Evolutionary conservation across 2,888 invertebrate species (phyloP).

Genomic region (Incurvaria masculella): DNA sequence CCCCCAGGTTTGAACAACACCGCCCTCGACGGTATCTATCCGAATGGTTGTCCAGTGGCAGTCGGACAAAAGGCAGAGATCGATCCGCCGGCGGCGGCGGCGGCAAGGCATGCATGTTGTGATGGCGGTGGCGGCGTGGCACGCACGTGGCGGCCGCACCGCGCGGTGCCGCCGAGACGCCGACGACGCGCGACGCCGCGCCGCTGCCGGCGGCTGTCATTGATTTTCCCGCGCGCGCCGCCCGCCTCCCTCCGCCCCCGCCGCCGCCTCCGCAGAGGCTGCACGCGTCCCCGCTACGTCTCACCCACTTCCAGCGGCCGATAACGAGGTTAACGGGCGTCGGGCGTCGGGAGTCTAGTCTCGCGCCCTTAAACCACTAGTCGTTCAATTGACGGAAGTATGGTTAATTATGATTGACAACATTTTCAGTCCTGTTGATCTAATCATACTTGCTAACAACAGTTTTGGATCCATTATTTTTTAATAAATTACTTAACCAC

Average conservation of each 20-base stretch:
- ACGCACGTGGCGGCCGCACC: slow-evolving; percentile 53
- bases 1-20: too few species aligned
- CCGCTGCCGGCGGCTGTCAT: slow-evolving; percentile 46
- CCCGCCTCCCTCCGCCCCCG: slow-evolving; percentile 20
- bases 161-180: slow-evolving; percentile 49
- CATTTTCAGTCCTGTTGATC: too few species aligned
- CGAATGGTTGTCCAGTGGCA: too few species aligned
- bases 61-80: slow-evolving; percentile 10
- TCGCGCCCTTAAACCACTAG: too few species aligned
- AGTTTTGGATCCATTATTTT: too few species aligned
- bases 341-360: slow-evolving; percentile 55
- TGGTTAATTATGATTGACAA: too few species aligned
- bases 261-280: slow-evolving; percentile 42
- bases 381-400: too few species aligned
- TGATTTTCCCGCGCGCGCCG: slow-evolving; percentile 45
- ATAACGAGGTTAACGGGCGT: slow-evolving; percentile 59
- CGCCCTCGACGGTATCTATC: too few species aligned
- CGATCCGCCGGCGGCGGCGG: slow-evolving; percentile 10
- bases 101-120: slow-evolving; percentile 24
- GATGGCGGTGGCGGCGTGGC: slow-evolving; percentile 47
- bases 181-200: slow-evolving; percentile 53
- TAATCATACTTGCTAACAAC: too few species aligned
- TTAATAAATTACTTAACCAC: too few species aligned
- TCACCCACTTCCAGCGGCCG: slow-evolving; percentile 57
- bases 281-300: slow-evolving; percentile 40